Conservation (phyloP, 2,113 vertebrate genomes). For the western clawed frog (Xenopus tropicalis) region UCB_Xtro_10.0 CM004450.2:79702001-79702500, state of each 20-base stretch:
- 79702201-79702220: conserved; percentile 87
- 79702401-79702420: conserved; percentile 67
- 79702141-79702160: conserved; percentile 90
- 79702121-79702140: conserved; percentile 85
- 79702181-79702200: conserved; percentile 87
- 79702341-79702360: conserved; percentile 70
- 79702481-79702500: conserved; percentile 81
- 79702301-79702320: conserved; percentile 67
- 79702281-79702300: conserved; percentile 58
- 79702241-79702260: conserved; percentile 74
- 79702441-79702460: conserved; percentile 84
- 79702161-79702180: conserved; percentile 91
- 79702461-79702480: conserved; percentile 85
- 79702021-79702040: conserved; percentile 86
- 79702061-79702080: conserved; percentile 87
- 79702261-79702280: conserved; percentile 71
- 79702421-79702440: conserved; percentile 77
- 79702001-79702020: conserved; percentile 89
- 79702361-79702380: conserved; percentile 73
- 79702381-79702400: conserved; percentile 63
- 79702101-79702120: conserved; percentile 90
- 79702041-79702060: conserved; percentile 88
- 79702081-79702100: conserved; percentile 84
- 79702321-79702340: conserved; percentile 66
- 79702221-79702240: conserved; percentile 80